These are phyloP conservation scores for Choreutis nemorana DNA, from an alignment of 2,888 invertebrate species.

Conservation along the genomic window DNA sequence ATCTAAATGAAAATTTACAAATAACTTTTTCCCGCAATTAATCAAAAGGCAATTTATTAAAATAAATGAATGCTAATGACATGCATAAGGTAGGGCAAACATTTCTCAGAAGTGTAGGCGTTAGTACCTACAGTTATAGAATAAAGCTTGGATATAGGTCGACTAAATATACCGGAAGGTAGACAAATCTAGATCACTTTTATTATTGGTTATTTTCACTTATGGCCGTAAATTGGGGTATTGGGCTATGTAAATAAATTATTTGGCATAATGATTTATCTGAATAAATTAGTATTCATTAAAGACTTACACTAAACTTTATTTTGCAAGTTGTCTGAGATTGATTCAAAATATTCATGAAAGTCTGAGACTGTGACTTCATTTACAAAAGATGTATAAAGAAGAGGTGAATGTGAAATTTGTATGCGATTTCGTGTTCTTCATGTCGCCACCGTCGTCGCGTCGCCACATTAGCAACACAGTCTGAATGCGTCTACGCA, in stretches of 20 bases:
- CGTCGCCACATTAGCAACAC: background rate
- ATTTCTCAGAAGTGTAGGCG: slow-evolving; percentile 50
- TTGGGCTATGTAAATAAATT: slow-evolving; percentile 11
- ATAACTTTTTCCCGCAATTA: too few relatives aligned
- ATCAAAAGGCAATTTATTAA: too few relatives aligned
- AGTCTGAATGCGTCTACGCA: slow-evolving; percentile 11
- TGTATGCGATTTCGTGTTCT: slow-evolving; percentile 16
- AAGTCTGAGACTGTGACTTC: too few relatives aligned
- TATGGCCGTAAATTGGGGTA: slow-evolving; percentile 15
- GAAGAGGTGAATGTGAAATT: slow-evolving; percentile 25
- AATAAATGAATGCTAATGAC: too few relatives aligned
- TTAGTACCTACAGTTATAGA: slow-evolving; percentile 18
- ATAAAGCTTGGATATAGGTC: slow-evolving; percentile 33
- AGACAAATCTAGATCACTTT: slow-evolving; percentile 15
- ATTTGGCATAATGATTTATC: too few relatives aligned
- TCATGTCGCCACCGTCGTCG: slow-evolving; percentile 19
- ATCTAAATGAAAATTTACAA: too few relatives aligned
- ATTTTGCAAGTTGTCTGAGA: too few relatives aligned
- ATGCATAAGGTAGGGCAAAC: too few relatives aligned
- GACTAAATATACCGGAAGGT: slow-evolving; percentile 24
- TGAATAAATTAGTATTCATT: too few relatives aligned
- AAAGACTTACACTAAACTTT: too few relatives aligned
- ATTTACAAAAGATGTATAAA: too few relatives aligned
- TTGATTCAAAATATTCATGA: too few relatives aligned
- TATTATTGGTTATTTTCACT: slow-evolving; percentile 17